Conservation (phyloP, 2,797 vertebrate genomes). For the Kryptopterus vitreolus region DNA sequence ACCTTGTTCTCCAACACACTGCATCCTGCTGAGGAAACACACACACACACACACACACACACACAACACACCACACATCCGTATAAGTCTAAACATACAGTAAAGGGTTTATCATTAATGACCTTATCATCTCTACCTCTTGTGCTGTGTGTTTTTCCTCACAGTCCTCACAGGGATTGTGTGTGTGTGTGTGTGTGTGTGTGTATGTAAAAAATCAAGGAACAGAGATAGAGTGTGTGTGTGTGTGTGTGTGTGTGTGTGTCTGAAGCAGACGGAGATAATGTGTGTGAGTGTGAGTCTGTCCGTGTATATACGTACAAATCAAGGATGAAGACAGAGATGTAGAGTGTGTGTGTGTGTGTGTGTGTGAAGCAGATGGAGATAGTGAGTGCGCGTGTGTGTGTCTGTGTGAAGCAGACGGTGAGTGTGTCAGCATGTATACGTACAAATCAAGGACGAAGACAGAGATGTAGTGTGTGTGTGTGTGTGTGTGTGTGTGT, state of each 20-base stretch:
- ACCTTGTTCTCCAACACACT: slow-evolving; percentile 88
- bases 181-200: not conserved
- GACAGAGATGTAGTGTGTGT: not conserved
- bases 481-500: not conserved
- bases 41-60: slow-evolving; percentile 24
- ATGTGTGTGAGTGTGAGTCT: not conserved
- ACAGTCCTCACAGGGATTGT: not conserved
- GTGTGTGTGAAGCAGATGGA: not conserved
- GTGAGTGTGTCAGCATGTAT: no score
- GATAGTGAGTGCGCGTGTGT: not conserved
- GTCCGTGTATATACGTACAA: not conserved
- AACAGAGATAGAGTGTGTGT: not conserved
- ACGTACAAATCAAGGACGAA: no score
- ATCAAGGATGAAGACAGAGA: not conserved
- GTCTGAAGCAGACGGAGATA: not conserved
- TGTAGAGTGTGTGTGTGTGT: not conserved
- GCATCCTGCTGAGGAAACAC: slow-evolving; percentile 76
- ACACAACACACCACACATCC: not conserved
- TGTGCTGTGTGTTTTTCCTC: not conserved
- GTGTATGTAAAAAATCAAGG: not conserved
- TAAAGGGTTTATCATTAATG: not conserved
- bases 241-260: not conserved
- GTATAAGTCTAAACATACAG: slow-evolving; percentile 2
- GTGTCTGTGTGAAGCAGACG: not conserved
- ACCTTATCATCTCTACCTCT: not conserved